These are phyloP conservation scores for Apostichopus leukothele DNA, from an alignment of 53 echinoderm and acorn worm genomes.

Conservation along the genomic window DNA sequence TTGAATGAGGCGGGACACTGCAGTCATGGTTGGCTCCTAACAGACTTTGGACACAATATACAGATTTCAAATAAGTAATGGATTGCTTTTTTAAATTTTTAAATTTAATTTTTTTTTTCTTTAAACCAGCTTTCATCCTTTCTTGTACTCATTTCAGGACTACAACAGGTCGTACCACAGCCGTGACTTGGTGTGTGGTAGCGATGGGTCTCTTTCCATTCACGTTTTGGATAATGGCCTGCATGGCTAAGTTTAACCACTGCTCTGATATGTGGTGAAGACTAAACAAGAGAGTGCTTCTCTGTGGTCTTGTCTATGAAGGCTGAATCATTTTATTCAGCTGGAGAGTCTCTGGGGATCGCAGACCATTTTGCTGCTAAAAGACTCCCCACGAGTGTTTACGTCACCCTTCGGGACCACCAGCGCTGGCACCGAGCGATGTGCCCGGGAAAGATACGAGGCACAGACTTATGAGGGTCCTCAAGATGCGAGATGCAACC, in stretches of 20 bases:
- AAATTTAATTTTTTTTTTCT: neutral
- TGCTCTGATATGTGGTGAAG: conserved; percentile 43
- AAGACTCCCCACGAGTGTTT: no score
- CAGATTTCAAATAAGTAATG: no score
- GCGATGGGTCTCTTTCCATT: conserved; percentile 23
- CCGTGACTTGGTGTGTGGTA: conserved; percentile 22
- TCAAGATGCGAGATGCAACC: no score
- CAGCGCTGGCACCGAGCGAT: no score
- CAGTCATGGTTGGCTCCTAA: no score
- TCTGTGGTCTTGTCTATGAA: conserved; percentile 3
- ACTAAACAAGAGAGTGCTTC: neutral
- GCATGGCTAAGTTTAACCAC: conserved; percentile 4
- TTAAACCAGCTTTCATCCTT: neutral
- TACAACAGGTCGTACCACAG: conserved; percentile 11
- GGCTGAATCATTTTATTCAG: neutral
- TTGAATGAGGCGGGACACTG: no score
- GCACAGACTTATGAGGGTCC: no score
- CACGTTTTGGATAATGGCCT: conserved; percentile 26
- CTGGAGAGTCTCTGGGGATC: neutral
- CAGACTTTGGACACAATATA: no score
- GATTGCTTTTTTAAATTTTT: no score
- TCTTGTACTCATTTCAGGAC: neutral
- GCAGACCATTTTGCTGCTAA: neutral
- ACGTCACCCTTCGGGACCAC: no score
- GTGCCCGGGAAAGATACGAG: no score